Base-by-base conservation (phyloP, 2,797 vertebrate genomes). In the Cottoperca gobio region DNA sequence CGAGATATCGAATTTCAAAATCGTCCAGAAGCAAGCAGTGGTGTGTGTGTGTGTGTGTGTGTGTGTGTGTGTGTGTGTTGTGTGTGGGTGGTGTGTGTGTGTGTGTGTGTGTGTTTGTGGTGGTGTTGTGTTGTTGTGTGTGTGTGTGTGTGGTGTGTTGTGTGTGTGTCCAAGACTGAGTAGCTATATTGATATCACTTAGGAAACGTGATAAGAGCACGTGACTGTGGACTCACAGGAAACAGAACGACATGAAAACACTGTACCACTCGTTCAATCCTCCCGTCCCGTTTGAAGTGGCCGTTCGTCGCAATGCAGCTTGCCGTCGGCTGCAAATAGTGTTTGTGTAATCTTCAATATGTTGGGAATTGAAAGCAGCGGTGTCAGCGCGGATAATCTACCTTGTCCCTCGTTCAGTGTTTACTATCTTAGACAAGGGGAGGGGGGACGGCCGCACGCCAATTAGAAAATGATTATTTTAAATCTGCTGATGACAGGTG, bases 391-490 rank as follows among this genome's bases (percentile, higher is more conserved):
- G 55, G 42, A 45, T 83, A 49, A 86, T 84, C 70, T 58, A 40
- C 48, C 21, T 55, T 0, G 16, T n/a, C 33, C 31, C 31, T 59
- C 28, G 43, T 37, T 64, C 45, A n/a, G 40, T 19, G 71, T 33
- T 63, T 78, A n/a, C 82, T 90, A 80, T 85, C 53, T 86, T 82
- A 84, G 70, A 46, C 1, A 5, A 23, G 26, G 4, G 1, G 31
- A 17, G 0, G 23, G 40, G 28, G 23, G 24, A n/a, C n/a, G 26
- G 60, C 11, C 2, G 40, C 50, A 64, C 24, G 24, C 67, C 16
- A n/a, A 52, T 73, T 21, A 78, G 71, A 81, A 69, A 75, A 33
- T 10, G 74, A 76, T 70, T 79, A 55, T 65, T 55, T n/a, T 70
- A 70, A 82, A 69, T 83, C 35, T 68, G 23, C n/a, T n/a, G 26